These are phyloP conservation scores for Acanthisitta chloris DNA, from an alignment of 2,113 vertebrate species.

Conservation along the genomic window DNA sequence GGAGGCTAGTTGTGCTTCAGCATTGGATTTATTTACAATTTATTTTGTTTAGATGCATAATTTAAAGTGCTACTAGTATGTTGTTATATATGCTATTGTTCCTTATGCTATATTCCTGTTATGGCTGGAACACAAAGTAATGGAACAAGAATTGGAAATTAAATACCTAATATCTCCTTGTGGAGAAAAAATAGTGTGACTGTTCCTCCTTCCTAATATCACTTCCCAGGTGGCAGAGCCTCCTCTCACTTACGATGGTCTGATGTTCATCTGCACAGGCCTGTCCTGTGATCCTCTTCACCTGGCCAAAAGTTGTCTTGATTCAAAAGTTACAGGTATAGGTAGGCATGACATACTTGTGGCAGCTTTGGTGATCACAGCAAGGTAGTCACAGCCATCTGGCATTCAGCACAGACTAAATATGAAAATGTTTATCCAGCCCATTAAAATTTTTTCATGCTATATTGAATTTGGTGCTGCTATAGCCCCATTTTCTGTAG, in stretches of 20 bases:
- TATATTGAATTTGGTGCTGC: background rate
- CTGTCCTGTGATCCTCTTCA: background rate
- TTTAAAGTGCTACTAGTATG: background rate
- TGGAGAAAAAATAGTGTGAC: background rate
- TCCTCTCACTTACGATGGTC: background rate
- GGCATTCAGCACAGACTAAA: background rate
- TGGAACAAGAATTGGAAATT: background rate
- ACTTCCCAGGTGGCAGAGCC: background rate
- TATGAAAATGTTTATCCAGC: background rate
- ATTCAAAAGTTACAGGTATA: background rate
- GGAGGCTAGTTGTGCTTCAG: constrained; percentile 23
- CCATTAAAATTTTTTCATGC: background rate
- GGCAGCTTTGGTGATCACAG: background rate
- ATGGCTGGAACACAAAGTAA: background rate
- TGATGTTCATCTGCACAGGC: background rate
- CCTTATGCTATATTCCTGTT: background rate
- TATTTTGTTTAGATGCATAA: constrained; percentile 5
- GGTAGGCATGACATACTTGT: background rate
- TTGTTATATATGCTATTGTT: background rate
- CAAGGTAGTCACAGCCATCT: background rate
- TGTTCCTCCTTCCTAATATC: background rate
- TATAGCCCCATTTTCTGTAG: background rate
- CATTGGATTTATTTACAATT: constrained; percentile 46
- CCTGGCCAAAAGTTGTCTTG: background rate
- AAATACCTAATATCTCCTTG: background rate